Evolutionary conservation across 2,888 invertebrate species (phyloP).

Genomic region (Ormia ochracea): DNA sequence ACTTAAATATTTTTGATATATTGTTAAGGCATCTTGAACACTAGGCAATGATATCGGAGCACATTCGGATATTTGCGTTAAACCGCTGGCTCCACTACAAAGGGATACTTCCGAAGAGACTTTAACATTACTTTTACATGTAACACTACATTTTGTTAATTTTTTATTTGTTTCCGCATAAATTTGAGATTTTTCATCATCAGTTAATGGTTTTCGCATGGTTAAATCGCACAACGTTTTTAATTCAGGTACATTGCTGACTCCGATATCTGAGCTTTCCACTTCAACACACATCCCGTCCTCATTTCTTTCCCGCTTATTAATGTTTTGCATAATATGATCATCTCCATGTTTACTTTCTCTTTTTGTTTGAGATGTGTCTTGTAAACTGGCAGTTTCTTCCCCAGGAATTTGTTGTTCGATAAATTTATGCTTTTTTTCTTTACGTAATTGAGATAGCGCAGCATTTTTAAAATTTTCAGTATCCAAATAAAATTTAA

Average conservation of each 20-base stretch:
- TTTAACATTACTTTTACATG: constrained; percentile 48
- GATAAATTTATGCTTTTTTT: constrained; percentile 52
- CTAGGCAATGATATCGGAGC: constrained; percentile 66
- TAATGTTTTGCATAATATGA: constrained; percentile 41
- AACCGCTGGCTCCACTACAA: constrained; percentile 52
- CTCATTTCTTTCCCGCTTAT: background rate
- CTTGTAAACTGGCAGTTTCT: background rate
- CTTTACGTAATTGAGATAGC: constrained; percentile 67
- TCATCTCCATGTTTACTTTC: constrained; percentile 37
- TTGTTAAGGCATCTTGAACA: constrained; percentile 75
- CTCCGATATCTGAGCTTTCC: constrained; percentile 62
- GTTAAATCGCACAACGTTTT: constrained; percentile 74
- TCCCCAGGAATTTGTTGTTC: constrained; percentile 52
- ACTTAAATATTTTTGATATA: constrained; percentile 76
- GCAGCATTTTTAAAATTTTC: constrained; percentile 81
- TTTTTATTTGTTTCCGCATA: constrained; percentile 75
- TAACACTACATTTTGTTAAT: constrained; percentile 59
- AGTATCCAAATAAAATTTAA: constrained; percentile 87
- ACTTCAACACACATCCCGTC: constrained; percentile 10
- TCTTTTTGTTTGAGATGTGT: background rate
- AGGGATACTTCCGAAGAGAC: constrained; percentile 60
- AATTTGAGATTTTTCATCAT: constrained; percentile 76
- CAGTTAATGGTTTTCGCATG: constrained; percentile 76
- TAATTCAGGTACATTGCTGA: constrained; percentile 73
- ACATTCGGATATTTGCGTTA: constrained; percentile 39